Evolutionary conservation across 2,113 vertebrate genomes (phyloP).

Genomic region (Chloropsis cyanopogon): DNA sequence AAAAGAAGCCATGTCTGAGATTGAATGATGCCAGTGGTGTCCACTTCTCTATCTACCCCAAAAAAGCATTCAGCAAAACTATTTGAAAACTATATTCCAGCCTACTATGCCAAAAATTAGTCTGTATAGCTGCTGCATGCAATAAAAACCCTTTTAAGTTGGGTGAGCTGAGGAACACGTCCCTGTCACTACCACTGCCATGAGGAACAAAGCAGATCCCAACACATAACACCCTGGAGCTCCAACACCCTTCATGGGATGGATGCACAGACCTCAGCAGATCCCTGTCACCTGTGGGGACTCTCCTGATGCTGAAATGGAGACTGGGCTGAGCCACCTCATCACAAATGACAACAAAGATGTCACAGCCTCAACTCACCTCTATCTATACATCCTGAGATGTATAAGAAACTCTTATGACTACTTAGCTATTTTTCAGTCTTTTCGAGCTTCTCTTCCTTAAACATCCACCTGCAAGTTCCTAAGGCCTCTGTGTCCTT

Average conservation of each 20-base stretch:
- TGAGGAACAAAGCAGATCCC: background rate
- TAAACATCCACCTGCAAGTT: background rate
- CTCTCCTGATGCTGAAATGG: background rate
- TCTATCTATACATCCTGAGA: background rate
- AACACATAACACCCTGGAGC: accelerated
- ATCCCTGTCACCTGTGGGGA: background rate
- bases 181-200: background rate
- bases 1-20: background rate
- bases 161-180: background rate
- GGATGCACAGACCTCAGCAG: background rate
- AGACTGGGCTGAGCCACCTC: background rate
- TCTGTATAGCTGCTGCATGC: accelerated
- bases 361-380: background rate
- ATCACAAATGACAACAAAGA: background rate
- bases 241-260: too few relatives aligned
- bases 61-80: background rate
- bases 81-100: background rate
- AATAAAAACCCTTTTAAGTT: background rate
- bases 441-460: background rate
- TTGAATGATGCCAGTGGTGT: background rate
- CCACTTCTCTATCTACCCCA: background rate
- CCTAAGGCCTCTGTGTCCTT: background rate
- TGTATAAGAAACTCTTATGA: background rate
- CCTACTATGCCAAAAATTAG: background rate
- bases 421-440: background rate